Percentiles rank a stretch among this genome's conserved stretches.
phyloP scores from a whole-genome alignment of 2,888 invertebrate species.

The Gonocerus acuteangulatus region DNA sequence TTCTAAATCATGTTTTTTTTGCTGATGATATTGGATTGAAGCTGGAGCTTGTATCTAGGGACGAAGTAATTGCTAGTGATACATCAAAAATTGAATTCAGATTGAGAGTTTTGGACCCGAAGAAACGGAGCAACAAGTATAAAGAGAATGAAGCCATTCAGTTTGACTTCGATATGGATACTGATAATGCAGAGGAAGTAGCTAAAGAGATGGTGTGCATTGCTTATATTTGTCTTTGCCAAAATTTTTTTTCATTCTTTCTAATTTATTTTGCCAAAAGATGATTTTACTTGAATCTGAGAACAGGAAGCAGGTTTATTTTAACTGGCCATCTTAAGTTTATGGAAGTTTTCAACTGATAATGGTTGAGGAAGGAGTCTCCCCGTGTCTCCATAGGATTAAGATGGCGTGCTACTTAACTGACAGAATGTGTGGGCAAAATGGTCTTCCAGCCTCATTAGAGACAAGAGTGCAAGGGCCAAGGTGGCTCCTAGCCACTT shows the following conservation, averaged over 20 bases:
- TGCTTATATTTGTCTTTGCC: not conserved
- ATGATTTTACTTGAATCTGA: no score
- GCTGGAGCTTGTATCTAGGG: conserved; percentile 61
- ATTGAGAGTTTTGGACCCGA: conserved; percentile 89
- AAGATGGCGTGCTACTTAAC: no score
- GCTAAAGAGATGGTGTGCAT: conserved; percentile 77
- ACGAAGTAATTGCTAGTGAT: conserved; percentile 47
- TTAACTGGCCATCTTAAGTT: no score
- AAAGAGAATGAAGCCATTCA: conserved; percentile 99
- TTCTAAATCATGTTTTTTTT: conserved; percentile 93
- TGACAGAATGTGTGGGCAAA: no score
- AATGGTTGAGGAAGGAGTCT: no score
- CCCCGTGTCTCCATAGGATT: no score
- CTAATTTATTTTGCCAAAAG: not conserved
- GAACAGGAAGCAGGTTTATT: no score
- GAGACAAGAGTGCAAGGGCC: no score
- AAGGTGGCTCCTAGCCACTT: no score
- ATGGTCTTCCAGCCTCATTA: no score
- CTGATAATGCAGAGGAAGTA: conserved; percentile 88
- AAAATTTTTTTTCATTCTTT: not conserved
- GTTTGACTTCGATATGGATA: conserved; percentile 90
- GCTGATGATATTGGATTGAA: conserved; percentile 84
- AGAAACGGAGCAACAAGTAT: conserved; percentile 92
- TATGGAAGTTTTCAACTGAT: no score
- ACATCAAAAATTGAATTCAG: conserved; percentile 74